A percentile compares a stretch with the other conserved stretches of the same genome.
phyloP scores from a whole-genome alignment of 2,113 vertebrate genomes.

The cattle (Bos taurus) region DNA sequence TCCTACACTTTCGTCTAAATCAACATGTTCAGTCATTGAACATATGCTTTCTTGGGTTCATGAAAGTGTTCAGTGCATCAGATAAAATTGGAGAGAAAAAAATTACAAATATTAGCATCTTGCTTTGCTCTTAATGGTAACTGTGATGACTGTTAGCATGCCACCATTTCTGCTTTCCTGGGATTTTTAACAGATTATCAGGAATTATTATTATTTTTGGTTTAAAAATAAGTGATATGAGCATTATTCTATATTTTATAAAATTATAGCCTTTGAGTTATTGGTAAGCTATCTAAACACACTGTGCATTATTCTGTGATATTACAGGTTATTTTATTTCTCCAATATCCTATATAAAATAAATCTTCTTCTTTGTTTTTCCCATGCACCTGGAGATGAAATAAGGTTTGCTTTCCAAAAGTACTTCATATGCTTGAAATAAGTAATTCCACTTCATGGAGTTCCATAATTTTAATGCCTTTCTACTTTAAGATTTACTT shows the following conservation, averaged over 20 bases:
- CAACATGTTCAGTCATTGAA: neutral
- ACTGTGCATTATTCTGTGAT: neutral
- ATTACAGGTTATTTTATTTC: conserved; percentile 50
- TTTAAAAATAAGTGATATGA: conserved; percentile 24
- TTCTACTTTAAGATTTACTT: conserved; percentile 69
- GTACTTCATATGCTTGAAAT: conserved; percentile 68
- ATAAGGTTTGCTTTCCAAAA: conserved; percentile 76
- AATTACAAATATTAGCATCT: neutral
- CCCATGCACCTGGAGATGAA: conserved; percentile 65
- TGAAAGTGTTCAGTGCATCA: neutral
- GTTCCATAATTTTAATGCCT: conserved; percentile 67
- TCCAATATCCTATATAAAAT: conserved; percentile 52
- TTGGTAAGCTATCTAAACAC: neutral
- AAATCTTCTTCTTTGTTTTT: conserved; percentile 67
- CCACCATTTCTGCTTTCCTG: neutral
- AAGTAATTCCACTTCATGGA: conserved; percentile 75
- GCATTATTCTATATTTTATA: conserved; percentile 11
- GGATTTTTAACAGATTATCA: conserved; percentile 15
- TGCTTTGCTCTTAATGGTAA: neutral
- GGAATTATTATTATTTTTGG: neutral
- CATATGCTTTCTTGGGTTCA: neutral
- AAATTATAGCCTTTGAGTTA: conserved; percentile 44
- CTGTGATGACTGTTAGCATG: neutral
- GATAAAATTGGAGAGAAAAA: neutral
- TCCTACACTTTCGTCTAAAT: neutral